phyloP scores from a whole-genome alignment of 2,113 vertebrate genomes.

The Castor canadensis region DNA sequence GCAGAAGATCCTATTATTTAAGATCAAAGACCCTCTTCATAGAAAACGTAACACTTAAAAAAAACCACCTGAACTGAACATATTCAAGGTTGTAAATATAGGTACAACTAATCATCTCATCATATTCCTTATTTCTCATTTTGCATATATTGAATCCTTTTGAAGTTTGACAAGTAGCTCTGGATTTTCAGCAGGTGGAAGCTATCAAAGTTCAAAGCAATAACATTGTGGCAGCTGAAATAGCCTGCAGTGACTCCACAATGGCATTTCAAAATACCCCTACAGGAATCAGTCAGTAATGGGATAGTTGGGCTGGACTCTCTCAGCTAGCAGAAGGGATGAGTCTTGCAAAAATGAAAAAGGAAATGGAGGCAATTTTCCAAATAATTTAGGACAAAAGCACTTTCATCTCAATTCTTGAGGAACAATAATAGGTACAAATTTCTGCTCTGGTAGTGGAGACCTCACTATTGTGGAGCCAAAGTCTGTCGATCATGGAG shows the following conservation, averaged over 20 bases:
- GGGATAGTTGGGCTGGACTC: neutral
- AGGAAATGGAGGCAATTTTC: constrained; percentile 54
- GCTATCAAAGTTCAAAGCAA: neutral
- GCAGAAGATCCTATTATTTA: neutral
- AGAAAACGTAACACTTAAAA: neutral
- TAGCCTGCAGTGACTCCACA: neutral
- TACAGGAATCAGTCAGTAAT: neutral
- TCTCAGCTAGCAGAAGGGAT: neutral
- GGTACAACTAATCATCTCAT: neutral
- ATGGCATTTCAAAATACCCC: neutral
- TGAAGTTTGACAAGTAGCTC: neutral
- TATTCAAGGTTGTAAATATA: neutral
- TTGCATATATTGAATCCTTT: neutral
- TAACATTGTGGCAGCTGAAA: neutral
- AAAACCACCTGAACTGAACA: neutral
- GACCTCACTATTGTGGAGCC: neutral
- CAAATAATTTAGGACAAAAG: constrained; percentile 44
- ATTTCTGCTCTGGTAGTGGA: neutral
- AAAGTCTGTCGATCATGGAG: neutral
- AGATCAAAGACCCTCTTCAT: neutral
- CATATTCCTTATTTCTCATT: neutral
- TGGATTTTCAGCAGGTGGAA: constrained; percentile 18
- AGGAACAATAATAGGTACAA: neutral
- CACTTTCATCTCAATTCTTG: constrained; percentile 6
- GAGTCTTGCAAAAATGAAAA: neutral